Evolutionary conservation across 2,797 vertebrate species (phyloP).

Genomic region (Heterohyrax brucei): DNA sequence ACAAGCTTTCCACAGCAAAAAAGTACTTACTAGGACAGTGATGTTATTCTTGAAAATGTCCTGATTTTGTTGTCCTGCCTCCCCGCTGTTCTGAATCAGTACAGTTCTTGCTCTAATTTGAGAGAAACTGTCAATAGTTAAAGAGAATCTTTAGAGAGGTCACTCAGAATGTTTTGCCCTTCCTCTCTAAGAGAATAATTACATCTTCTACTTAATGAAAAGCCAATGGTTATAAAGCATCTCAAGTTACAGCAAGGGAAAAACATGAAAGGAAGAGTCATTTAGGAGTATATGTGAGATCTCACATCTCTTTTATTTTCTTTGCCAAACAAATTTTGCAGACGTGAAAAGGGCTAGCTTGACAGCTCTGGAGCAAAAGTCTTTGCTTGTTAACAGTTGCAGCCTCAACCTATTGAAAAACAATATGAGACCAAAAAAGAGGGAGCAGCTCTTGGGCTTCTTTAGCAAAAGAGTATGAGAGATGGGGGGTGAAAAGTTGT

Average conservation of each 20-base stretch:
- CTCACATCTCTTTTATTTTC: constrained; percentile 71
- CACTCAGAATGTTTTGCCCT: constrained; percentile 62
- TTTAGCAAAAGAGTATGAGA: neutral
- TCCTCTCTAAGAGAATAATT: constrained; percentile 59
- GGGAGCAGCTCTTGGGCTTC: constrained; percentile 16
- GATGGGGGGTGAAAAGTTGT: neutral
- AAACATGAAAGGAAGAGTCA: constrained; percentile 65
- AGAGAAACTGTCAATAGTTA: constrained; percentile 62
- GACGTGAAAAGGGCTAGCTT: constrained; percentile 68
- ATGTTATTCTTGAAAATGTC: constrained; percentile 50
- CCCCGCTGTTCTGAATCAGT: constrained; percentile 64
- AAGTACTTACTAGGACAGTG: constrained; percentile 52
- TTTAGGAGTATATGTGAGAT: constrained; percentile 55
- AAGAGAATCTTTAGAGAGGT: constrained; percentile 64
- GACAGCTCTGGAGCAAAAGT: constrained; percentile 57
- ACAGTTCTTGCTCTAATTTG: constrained; percentile 62
- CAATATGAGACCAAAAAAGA: neutral
- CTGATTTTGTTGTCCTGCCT: constrained; percentile 62
- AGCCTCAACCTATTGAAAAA: constrained; percentile 63
- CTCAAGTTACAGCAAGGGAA: constrained; percentile 68
- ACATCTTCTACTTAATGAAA: constrained; percentile 78
- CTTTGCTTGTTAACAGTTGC: constrained; percentile 66
- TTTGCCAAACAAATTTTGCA: constrained; percentile 75
- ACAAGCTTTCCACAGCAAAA: constrained; percentile 57
- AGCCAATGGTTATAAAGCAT: constrained; percentile 72